Base-by-base conservation (phyloP, 2,797 vertebrate species). In the Tympanoctomys barrerae region DNA sequence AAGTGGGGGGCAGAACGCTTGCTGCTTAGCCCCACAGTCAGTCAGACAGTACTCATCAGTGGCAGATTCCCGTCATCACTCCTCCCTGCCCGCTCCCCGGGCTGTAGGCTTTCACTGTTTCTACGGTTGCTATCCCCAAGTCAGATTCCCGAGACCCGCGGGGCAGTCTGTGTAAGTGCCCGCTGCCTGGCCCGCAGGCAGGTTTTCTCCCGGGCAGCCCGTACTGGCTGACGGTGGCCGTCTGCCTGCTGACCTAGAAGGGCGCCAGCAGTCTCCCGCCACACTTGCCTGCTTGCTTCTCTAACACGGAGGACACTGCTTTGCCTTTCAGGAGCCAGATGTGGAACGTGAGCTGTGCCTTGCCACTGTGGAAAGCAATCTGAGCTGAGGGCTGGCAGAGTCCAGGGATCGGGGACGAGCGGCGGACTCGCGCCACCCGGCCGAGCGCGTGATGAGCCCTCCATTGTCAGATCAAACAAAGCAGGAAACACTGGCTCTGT, bases 261-360 rank as follows among this genome's bases (percentile, higher is more conserved):
- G 70, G 19, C 28, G 49, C 42, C 14, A 59, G 79, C 61, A 54
- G 2, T 62, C 57, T 59, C 54, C 82, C 33, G 16, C 28, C 62
- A 14, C 75, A 82, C 26, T 71, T 49, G 70, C 82, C 49, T 0
- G 12, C 33, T 12, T n/a, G n/a, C 71, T 94, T 77, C 78, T 89
- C 91, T 61, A 31, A 59, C 62, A 6, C 36, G 83, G 64, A 92
- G 52, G 18, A 42, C 79, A 91, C 78, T 93, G 87, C 26, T 89
- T 89, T 59, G 57, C 75, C 73, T 95, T 96, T 96, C 83, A 95
- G 86, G 70, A 96, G 59, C 70, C 93, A 95, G 89, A 87, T 97
- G 92, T 96, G 95, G 87, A 85, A 52, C 73, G 42, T 62, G 62
- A 49, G 86, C 13, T 73, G 46, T 82, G 89, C 36, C 96, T 91